Percentiles rank a stretch among this genome's conserved stretches.
Evolutionary conservation across 1,140 invertebrate genomes (phyloP).

Genomic region (Camponotus floridanus): DNA sequence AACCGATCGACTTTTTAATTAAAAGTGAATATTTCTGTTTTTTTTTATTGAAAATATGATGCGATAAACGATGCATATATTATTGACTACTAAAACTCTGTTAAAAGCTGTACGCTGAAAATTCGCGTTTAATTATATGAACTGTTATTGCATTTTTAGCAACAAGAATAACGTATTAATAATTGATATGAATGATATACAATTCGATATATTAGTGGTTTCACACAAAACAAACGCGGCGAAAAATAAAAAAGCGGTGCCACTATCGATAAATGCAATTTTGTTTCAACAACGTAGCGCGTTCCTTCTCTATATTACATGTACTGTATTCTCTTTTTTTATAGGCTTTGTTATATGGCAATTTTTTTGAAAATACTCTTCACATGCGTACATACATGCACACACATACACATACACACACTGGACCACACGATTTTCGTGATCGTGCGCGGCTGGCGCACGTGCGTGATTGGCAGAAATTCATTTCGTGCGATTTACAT

Average conservation of each 20-base stretch:
- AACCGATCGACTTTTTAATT: slow-evolving; percentile 17
- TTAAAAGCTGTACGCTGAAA: not conserved
- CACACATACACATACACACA: too few species aligned
- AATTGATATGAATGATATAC: not conserved
- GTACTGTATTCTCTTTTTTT: slow-evolving; percentile 28
- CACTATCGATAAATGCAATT: slow-evolving; percentile 17
- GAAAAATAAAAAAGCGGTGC: not conserved
- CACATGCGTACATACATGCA: too few species aligned
- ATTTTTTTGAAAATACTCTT: slow-evolving; percentile 58
- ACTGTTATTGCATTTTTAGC: not conserved
- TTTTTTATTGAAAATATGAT: slow-evolving; percentile 6
- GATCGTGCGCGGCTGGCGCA: slow-evolving; percentile 67
- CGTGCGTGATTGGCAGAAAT: slow-evolving; percentile 80
- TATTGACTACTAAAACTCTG: not conserved
- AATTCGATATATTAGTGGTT: not conserved
- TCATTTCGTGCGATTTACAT: slow-evolving; percentile 79
- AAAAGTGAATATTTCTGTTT: not conserved
- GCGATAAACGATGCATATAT: slow-evolving; percentile 33
- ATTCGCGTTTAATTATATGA: not conserved
- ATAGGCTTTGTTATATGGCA: slow-evolving; percentile 37
- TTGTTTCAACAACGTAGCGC: slow-evolving; percentile 11
- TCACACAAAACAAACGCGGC: not conserved
- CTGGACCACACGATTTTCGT: not conserved
- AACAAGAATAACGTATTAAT: not conserved
- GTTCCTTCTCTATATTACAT: not conserved